Evolutionary conservation across 2,888 invertebrate species (phyloP).

Genomic region (Apomyelois bistriatella): DNA sequence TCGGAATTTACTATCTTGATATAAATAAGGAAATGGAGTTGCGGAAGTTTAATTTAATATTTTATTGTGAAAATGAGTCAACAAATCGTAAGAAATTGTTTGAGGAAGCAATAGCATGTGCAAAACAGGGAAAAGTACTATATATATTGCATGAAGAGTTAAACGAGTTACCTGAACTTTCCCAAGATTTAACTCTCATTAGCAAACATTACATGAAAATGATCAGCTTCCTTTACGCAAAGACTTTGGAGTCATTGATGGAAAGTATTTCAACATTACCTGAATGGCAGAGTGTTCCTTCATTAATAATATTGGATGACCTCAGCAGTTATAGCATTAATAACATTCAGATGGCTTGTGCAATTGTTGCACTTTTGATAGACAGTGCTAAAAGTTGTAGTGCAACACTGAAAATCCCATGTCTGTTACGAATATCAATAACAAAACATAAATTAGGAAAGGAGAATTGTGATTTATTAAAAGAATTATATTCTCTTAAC

Average conservation of each 20-base stretch:
- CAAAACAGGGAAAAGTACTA: conserved; percentile 60
- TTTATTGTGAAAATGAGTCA: conserved; percentile 43
- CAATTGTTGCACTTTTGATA: conserved; percentile 50
- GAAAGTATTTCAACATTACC: conserved; percentile 56
- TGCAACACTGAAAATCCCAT: conserved; percentile 31
- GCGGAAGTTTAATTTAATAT: conserved; percentile 26
- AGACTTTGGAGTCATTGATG: conserved; percentile 47
- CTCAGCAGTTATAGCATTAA: conserved; percentile 49
- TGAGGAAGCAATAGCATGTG: conserved; percentile 48
- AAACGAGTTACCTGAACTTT: conserved; percentile 59
- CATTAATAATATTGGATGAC: conserved; percentile 62
- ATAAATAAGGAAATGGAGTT: too few relatives aligned
- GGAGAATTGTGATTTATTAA: conserved; percentile 45
- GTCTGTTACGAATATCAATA: conserved; percentile 47
- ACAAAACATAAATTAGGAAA: conserved; percentile 41
- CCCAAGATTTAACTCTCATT: conserved; percentile 50
- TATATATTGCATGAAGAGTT: conserved; percentile 60
- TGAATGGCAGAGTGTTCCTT: conserved; percentile 60
- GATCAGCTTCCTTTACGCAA: conserved; percentile 66
- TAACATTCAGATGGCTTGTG: conserved; percentile 56
- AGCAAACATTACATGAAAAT: conserved; percentile 66
- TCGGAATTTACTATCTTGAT: too few relatives aligned
- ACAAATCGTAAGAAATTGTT: conserved; percentile 58
- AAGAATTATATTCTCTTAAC: conserved; percentile 41
- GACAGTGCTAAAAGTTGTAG: conserved; percentile 53